phyloP scores from a whole-genome alignment of 2,888 invertebrate species.

The Synanthedon formicaeformis region DNA sequence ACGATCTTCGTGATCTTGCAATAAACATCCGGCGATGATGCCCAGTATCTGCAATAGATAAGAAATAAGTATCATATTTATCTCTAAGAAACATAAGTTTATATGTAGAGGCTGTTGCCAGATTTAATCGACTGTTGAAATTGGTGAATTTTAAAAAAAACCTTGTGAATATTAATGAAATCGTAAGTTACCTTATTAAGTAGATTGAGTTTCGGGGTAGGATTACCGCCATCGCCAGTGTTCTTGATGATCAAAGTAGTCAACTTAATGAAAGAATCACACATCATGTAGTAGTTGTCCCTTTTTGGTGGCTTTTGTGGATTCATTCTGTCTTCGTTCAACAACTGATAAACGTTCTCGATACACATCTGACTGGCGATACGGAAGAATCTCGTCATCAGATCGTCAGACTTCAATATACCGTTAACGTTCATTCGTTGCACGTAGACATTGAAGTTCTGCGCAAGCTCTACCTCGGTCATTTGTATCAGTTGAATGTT shows the following conservation, averaged over 20 bases:
- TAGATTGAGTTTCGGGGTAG: conserved; percentile 95
- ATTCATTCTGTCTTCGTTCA: conserved; percentile 78
- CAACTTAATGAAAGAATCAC: conserved; percentile 94
- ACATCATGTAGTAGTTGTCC: conserved; percentile 93
- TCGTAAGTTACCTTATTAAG: conserved; percentile 82
- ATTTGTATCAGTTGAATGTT: conserved; percentile 86
- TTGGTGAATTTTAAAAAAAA: too few relatives aligned
- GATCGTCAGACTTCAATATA: conserved; percentile 96
- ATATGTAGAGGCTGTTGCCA: too few relatives aligned
- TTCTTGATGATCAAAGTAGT: conserved; percentile 95
- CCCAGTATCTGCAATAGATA: conserved; percentile 73
- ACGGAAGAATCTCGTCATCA: conserved; percentile 96
- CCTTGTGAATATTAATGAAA: neutral
- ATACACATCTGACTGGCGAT: conserved; percentile 97
- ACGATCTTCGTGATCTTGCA: conserved; percentile 96
- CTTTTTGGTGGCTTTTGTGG: conserved; percentile 74
- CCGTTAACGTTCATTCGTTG: conserved; percentile 93
- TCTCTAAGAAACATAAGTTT: too few relatives aligned
- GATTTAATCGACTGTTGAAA: too few relatives aligned
- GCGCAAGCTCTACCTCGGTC: conserved; percentile 85
- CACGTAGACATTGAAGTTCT: conserved; percentile 94
- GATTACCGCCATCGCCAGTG: conserved; percentile 90
- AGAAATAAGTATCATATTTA: too few relatives aligned
- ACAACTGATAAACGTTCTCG: conserved; percentile 89
- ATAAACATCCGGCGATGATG: conserved; percentile 93